Evolutionary conservation across 2,888 invertebrate species (phyloP), one percentile per base, ranked within the genome.

Genomic region (Agrilus mali): DNA sequence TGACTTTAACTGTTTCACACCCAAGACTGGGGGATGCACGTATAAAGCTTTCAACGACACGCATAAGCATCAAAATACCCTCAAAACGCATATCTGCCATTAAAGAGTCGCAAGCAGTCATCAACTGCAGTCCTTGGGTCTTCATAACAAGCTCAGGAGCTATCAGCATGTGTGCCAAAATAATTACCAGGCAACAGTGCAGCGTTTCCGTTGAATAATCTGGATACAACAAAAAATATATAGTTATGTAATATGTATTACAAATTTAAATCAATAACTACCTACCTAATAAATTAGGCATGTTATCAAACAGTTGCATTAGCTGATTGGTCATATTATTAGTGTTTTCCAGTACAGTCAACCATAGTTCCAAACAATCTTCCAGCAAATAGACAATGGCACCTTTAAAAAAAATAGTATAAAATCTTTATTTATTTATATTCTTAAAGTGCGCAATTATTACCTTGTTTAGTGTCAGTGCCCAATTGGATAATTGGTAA

Each of bases 351-450:
- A 95, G 69, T 15, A 90, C 77, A 0, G 85, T 83, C 42, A 83
- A 72, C 93, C 95, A 95, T 45, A 96, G 71, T 53, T 90, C 87
- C 33, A 95, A 69, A 3, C 92, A 93, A 61, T 96, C 95, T 65
- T 94, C 94, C 53, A 93, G 68, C 41, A 95, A 73, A 64, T 95
- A 95, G 41, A 95, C 85, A 63, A 92, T 87, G 1, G 84, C 77
- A 42, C 81, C 77, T 60, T 87, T 81, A 48, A 77, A 27, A 27
- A 6, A 22, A 17, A 20, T 6, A 20, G 6, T 20, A 20, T 7
- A 20, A 20, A 20, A 20, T 6, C 1, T 20, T 20, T 20, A 20
- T 20, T 6, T 20, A 3, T 20, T 20, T 2, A 20, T 20, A 6
- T 20, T 20, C 7, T 20, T 3, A 20, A 5, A 6, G 6, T 3